Conservation (phyloP, 2,113 vertebrate genomes). For the Herpetotheres cachinnans region DNA sequence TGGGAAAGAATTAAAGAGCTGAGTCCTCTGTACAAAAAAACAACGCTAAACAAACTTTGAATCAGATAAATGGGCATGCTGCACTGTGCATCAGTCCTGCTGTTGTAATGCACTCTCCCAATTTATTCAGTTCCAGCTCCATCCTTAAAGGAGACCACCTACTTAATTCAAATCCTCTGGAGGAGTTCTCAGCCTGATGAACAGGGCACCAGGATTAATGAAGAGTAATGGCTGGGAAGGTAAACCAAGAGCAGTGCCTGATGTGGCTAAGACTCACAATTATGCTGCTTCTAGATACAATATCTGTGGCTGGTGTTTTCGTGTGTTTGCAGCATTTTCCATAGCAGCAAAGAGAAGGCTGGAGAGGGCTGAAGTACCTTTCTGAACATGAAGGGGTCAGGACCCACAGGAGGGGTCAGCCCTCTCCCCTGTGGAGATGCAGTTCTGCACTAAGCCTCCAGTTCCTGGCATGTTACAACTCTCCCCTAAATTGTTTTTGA, state of each 20-base stretch:
- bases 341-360: not conserved
- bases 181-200: not conserved
- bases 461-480: not conserved
- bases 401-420: not conserved
- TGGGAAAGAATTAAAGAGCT: slow-evolving; percentile 51
- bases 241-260: not conserved
- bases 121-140: not conserved
- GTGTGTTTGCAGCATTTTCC: rapidly evolving
- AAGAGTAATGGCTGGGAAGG: not conserved
- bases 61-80: slow-evolving; percentile 51
- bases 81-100: not conserved
- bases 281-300: not conserved
- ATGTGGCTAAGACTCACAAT: not conserved
- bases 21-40: slow-evolving; percentile 24
- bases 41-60: not conserved
- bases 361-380: not conserved
- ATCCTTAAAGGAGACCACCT: not conserved
- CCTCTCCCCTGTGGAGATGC: not conserved
- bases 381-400: not conserved
- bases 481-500: not conserved
- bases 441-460: not conserved
- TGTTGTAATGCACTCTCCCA: not conserved
- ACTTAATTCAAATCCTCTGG: slow-evolving; percentile 7
- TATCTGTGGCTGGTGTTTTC: not conserved
- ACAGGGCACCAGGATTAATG: not conserved